These are phyloP conservation scores for Varanus komodoensis DNA, from an alignment of 2,113 vertebrate species.

Conservation along the genomic window DNA sequence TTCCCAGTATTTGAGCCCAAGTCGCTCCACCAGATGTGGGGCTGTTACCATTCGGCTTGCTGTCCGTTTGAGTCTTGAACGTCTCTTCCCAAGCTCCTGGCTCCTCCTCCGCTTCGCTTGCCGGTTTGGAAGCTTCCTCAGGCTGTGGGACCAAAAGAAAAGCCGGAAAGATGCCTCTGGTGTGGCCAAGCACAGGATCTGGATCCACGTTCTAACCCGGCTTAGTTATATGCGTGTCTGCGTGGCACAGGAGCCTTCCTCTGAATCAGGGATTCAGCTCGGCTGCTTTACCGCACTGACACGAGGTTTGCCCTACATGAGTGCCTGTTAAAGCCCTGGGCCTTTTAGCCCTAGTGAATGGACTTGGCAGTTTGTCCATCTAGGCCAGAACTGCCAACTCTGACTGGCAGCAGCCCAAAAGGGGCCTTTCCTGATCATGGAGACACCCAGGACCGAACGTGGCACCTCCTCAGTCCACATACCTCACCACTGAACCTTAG, in stretches of 20 bases:
- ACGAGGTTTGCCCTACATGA: not conserved
- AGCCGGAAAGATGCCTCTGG: not conserved
- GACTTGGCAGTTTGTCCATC: too few species aligned
- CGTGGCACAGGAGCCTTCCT: not conserved
- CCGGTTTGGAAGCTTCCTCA: constrained; percentile 47
- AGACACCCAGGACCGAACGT: too few species aligned
- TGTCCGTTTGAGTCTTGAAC: constrained; percentile 90
- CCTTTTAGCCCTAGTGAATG: too few species aligned
- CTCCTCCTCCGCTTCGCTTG: constrained; percentile 68
- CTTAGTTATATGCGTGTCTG: too few species aligned
- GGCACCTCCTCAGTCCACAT: too few species aligned
- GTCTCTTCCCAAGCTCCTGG: constrained; percentile 91
- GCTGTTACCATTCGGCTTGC: constrained; percentile 86
- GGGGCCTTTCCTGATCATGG: too few species aligned
- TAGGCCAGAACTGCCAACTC: too few species aligned
- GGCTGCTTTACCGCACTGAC: not conserved
- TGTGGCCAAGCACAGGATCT: too few species aligned
- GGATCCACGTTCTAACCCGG: too few species aligned
- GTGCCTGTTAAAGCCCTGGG: not conserved
- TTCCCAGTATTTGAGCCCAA: not conserved
- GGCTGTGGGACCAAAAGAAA: constrained; percentile 28
- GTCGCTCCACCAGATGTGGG: not conserved
- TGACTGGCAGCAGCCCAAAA: too few species aligned
- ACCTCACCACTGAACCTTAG: too few species aligned
- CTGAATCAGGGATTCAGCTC: not conserved